Base-by-base conservation (phyloP, 2,113 vertebrate genomes). In the Damaliscus lunatus region DNA sequence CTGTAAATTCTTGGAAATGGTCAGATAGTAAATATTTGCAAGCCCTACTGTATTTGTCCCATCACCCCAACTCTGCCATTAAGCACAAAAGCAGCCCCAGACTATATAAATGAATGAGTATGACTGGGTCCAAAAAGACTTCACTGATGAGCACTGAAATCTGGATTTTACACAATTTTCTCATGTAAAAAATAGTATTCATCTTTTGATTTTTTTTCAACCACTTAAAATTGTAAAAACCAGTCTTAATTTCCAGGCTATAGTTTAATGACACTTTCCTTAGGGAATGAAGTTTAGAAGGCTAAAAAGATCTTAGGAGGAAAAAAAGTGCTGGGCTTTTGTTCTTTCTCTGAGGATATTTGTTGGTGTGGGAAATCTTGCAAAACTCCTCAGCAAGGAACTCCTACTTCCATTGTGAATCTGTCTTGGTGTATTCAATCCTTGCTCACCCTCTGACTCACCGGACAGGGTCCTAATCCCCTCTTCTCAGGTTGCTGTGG, bases 181-280 rank as follows among this genome's bases (percentile, higher is more conserved):
- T 88, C 7, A 0, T 60, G 2, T 71, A 83, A 36, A 93, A 96
- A 67, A 90, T 83, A 62, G 29, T 36, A 33, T 78, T 93, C 23
- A 91, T 77, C 50, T 81, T 82, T 82, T n/a, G 14, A 3, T 46
- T 33, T 62, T 92, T 55, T 53, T 64, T 1, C 55, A 67, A 64
- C 25, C 55, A 94, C n/a, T 53, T 93, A 55, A 71, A 93, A 93
- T 52, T 80, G 16, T 84, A 81, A 96, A 96, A 92, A 48, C 29
- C 53, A 83, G 48, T 80, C 36, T 88, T 57, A 84, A 43, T n/a
- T 60, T n/a, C 59, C 29, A 8, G 25, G 27, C 90, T 93, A 48
- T 21, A 48, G 46, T 59, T 83, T 90, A 57, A 40, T 10, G n/a
- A 59, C 23, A 17, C 31, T 59, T 67, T n/a, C 27, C 55, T 93